Evolutionary conservation across 2,888 invertebrate species (phyloP).

Genomic region (Conchocele bisecta): DNA sequence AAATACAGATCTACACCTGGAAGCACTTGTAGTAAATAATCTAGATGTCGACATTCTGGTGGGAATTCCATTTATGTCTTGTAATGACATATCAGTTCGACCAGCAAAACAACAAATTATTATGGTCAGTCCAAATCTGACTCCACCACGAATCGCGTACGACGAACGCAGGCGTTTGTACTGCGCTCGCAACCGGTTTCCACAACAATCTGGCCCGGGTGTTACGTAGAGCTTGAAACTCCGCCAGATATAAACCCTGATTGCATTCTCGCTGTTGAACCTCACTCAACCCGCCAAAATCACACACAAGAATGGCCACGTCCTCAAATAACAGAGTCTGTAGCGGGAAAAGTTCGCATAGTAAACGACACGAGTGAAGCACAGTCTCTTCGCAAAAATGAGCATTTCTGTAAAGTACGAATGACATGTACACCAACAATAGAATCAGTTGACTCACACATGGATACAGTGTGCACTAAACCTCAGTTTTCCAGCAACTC

Average conservation of each 20-base stretch:
- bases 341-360: conserved; percentile 45
- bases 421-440: not conserved
- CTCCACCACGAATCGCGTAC: not conserved
- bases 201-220: not conserved
- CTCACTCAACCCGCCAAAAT: not conserved
- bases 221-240: conserved; percentile 6
- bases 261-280: not conserved
- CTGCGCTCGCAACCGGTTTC: not conserved
- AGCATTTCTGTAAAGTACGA: conserved; percentile 42
- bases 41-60: conserved; percentile 56
- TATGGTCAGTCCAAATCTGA: conserved; percentile 13
- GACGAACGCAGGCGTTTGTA: conserved; percentile 16
- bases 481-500: not conserved
- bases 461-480: not conserved
- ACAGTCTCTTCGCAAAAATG: conserved; percentile 25
- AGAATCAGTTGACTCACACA: no score
- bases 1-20: conserved; percentile 3
- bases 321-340: conserved; percentile 24
- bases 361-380: conserved; percentile 29
- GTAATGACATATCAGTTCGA: conserved; percentile 58
- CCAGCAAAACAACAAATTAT: conserved; percentile 44
- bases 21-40: conserved; percentile 39
- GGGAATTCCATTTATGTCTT: conserved; percentile 58
- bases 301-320: not conserved
- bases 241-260: conserved; percentile 7